These are phyloP conservation scores for Bombus impatiens DNA, from an alignment of 1,140 invertebrate genomes.

Conservation along the genomic window DNA sequence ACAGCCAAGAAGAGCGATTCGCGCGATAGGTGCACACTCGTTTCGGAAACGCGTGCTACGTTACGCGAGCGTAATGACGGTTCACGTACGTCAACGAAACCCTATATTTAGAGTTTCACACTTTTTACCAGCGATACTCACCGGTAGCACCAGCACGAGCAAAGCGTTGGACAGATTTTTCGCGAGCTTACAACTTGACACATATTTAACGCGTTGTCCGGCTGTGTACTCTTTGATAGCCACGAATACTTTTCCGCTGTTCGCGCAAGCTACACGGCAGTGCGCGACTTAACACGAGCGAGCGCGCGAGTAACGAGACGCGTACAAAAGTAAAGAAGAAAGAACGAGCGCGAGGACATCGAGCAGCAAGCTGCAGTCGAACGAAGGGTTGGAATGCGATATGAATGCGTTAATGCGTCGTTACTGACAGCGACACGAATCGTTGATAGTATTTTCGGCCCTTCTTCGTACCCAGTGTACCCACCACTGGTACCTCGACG, in stretches of 20 bases:
- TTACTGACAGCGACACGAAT: constrained; percentile 78
- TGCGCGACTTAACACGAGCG: constrained; percentile 6
- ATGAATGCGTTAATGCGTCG: constrained; percentile 78
- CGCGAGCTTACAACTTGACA: constrained; percentile 6
- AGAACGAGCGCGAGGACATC: constrained; percentile 34
- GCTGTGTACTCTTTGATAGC: background rate
- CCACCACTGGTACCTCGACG: constrained; percentile 16
- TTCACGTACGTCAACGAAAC: constrained; percentile 4
- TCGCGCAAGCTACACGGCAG: constrained; percentile 2
- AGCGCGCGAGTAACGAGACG: constrained; percentile 47
- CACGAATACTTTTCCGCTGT: constrained; percentile 18
- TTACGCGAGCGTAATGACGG: background rate
- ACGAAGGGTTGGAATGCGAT: constrained; percentile 75
- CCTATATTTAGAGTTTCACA: constrained; percentile 17
- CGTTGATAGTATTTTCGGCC: constrained; percentile 72
- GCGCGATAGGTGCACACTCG: constrained; percentile 15
- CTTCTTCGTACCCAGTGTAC: constrained; percentile 43
- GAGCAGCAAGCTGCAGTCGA: constrained; percentile 56
- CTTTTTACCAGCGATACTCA: constrained; percentile 15
- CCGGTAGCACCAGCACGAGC: too few species aligned
- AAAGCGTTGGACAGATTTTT: background rate
- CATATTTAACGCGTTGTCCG: background rate
- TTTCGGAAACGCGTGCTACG: constrained; percentile 4
- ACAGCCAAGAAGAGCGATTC: background rate
- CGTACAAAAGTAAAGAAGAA: constrained; percentile 56